Evolutionary conservation across 2,888 invertebrate species (phyloP), one percentile per base, ranked within the genome.

Genomic region (Lepidocyrtoides sp.): DNA sequence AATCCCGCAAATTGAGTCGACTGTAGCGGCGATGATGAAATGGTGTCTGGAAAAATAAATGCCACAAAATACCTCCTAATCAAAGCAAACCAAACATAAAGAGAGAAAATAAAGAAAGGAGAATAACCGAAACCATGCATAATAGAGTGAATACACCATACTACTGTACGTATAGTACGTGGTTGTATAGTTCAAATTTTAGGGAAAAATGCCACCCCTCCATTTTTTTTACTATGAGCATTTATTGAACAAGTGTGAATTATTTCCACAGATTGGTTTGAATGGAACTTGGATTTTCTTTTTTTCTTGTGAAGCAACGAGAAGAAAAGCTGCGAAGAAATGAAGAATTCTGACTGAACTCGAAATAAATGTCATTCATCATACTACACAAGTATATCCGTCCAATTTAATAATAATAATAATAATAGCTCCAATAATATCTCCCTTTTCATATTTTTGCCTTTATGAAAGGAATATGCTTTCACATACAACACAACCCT

Each of bases 181-280:
- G n/a, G 5, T n/a, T 32, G 29, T 20, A 77, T n/a, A 29, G 63
- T 66, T 20, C 72, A 72, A 8, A 72, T 72, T 44, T 72, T 72
- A 14, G 17, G 20, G 20, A 20, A 72, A 72, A 36, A 72, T 32
- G 20, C 72, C 77, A 69, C 69, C 79, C 77, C 87, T 63, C 82
- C 26, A 36, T 14, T 51, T 44, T 48, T 88, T 81, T 41, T 66
- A 77, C 23, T 51, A 48, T 57, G 57, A 48, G 44, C 41, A 88
- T 77, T 84, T 87, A 88, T 89, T 90, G 90, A 92, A 93, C 92
- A 93, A 92, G 91, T 92, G 91, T 91, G 91, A 91, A 91, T 93
- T 93, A 93, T 92, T 92, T 92, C 85, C 82, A 87, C 83, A 89
- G 85, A 90, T 90, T 90, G 90, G 84, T 84, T 84, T 84, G 83